Evolutionary conservation across 2,113 vertebrate genomes (phyloP).

Genomic region (Raja brachyura): DNA sequence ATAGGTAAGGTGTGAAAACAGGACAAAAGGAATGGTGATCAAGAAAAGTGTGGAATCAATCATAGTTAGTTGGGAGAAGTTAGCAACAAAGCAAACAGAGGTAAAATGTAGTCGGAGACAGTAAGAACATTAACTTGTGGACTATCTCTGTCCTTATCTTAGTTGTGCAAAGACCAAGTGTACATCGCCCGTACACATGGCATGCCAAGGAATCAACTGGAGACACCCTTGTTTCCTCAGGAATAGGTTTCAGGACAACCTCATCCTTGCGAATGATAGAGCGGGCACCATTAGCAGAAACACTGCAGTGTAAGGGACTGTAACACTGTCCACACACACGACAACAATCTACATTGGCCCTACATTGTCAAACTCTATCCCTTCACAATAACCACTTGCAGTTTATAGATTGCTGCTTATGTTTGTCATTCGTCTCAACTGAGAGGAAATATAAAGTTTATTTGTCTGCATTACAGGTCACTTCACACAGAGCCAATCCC

Average conservation of each 20-base stretch:
- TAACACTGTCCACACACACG: not conserved
- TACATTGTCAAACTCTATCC: not conserved
- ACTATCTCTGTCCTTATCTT: too few relatives aligned
- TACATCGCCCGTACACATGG: not conserved
- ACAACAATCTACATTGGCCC: not conserved
- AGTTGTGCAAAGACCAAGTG: too few relatives aligned
- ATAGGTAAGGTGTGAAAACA: too few relatives aligned
- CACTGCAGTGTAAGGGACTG: not conserved
- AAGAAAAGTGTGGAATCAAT: too few relatives aligned
- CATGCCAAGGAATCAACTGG: not conserved
- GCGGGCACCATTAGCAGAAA: too few relatives aligned
- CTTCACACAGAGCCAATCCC: not conserved
- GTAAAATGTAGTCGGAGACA: too few relatives aligned
- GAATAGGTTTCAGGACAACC: not conserved
- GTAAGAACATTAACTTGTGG: too few relatives aligned
- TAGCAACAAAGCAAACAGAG: too few relatives aligned
- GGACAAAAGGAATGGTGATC: too few relatives aligned
- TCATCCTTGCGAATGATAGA: not conserved
- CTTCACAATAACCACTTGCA: not conserved
- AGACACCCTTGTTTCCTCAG: not conserved
- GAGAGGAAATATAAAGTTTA: not conserved
- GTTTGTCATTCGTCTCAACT: too few relatives aligned
- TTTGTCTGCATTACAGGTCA: not conserved
- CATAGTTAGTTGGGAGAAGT: too few relatives aligned
- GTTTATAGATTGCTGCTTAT: not conserved